These are phyloP conservation scores for Zaprionus vittiger DNA, from an alignment of 1,140 invertebrate genomes.

Conservation along the genomic window DNA sequence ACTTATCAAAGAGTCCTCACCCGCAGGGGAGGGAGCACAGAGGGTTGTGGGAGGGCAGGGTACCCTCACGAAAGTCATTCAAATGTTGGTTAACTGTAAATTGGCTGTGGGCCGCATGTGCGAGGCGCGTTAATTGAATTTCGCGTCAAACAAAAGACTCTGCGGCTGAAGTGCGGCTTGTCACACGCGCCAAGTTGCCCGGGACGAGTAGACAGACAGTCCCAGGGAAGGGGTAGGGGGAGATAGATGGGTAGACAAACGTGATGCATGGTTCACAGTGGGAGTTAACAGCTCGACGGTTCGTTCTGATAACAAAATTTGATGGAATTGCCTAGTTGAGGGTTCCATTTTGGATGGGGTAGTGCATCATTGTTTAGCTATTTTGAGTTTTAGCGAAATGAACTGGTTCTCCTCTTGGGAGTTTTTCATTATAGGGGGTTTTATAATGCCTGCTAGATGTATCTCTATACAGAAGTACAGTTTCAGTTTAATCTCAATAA, in stretches of 20 bases:
- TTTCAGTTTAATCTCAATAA: neutral
- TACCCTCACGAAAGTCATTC: slow-evolving; percentile 53
- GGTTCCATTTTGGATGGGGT: neutral
- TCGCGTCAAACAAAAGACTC: slow-evolving; percentile 67
- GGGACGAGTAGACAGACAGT: neutral
- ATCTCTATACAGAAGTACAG: neutral
- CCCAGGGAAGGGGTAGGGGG: slow-evolving; percentile 17
- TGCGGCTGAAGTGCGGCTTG: slow-evolving; percentile 7
- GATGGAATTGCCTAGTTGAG: slow-evolving; percentile 13
- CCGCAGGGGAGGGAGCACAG: no score
- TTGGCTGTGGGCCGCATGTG: slow-evolving; percentile 64
- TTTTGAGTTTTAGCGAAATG: neutral
- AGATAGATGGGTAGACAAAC: neutral
- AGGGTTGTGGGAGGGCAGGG: neutral
- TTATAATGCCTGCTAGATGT: neutral
- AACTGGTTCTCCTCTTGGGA: neutral
- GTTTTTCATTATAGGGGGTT: neutral
- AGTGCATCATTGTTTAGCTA: neutral
- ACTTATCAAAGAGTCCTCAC: slow-evolving; percentile 72
- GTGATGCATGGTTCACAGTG: neutral
- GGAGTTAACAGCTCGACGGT: slow-evolving; percentile 1
- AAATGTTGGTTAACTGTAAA: slow-evolving; percentile 81
- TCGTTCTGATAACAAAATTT: slow-evolving; percentile 9
- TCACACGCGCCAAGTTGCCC: slow-evolving; percentile 4
- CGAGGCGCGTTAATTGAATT: slow-evolving; percentile 75